Base-by-base conservation (phyloP, 2,113 vertebrate genomes). In the Rhinichthys klamathensis region DNA sequence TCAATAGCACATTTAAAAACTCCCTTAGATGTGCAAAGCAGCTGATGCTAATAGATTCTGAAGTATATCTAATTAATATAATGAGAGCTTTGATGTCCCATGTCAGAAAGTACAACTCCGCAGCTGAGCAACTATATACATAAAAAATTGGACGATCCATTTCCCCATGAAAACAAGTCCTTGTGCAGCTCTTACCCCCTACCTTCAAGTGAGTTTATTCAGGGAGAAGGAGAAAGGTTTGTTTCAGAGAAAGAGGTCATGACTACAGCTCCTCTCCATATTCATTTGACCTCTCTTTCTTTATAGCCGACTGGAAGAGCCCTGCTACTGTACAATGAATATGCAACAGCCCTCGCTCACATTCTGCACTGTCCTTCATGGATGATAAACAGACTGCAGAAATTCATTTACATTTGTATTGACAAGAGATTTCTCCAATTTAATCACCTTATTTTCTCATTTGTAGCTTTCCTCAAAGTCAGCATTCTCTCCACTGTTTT, bases 11-110 rank as follows among this genome's bases (percentile, higher is more conserved):
- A 81, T 63, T 83, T 77, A 85, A 73, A 87, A 70, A 88, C 87
- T 90, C 81, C 79, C 81, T 89, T 86, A 84, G 85, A 85, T 88
- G 90, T 91, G 86, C 91, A 91, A 86, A 81, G 90, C 90, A 86
- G 85, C 88, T 63, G 54, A 78, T 86, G 87, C 86, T 91, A 79
- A 84, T 86, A 89, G 89, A 93, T 92, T 87, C 41, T 84, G 82
- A 89, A 86, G 90, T 89, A 85, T 85, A 84, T 85, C 89, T 92
- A 94, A 93, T 93, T 93, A 93, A 90, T 90, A 91, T 93, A 92
- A 94, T 94, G 91, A 92, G 91, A 88, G 92, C 92, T 92, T 92
- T 91, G 91, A 94, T 92, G 91, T 92, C 85, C 81, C 70, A 69
- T 85, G 85, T 91, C 89, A 88, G 89, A 92, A 90, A 84, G 83